Conservation (phyloP, 1,140 invertebrate species). For the Cherax quadricarinatus region DNA sequence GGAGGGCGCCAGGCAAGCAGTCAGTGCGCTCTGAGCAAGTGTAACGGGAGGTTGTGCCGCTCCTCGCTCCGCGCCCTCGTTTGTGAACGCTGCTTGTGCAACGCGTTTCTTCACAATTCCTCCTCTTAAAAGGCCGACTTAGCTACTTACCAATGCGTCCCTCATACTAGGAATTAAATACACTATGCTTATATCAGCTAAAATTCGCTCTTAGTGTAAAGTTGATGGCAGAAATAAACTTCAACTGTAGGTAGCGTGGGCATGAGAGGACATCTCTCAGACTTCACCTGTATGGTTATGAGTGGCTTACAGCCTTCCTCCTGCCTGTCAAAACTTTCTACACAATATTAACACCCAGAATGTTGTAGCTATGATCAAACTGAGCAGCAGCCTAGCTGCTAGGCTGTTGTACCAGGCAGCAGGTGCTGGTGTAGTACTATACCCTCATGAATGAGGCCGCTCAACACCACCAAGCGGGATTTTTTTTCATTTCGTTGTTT, state of each 20-base stretch:
- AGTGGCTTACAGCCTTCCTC: neutral
- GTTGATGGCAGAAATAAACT: slow-evolving; percentile 31
- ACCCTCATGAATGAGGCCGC: neutral
- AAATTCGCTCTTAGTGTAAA: neutral
- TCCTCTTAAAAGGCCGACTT: neutral
- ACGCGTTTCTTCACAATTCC: neutral
- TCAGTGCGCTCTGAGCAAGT: slow-evolving; percentile 32
- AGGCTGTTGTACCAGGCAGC: neutral
- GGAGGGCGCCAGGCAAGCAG: neutral
- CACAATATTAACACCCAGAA: neutral
- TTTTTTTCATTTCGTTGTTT: neutral
- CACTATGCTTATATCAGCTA: neutral
- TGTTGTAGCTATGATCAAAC: neutral
- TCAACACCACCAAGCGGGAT: neutral
- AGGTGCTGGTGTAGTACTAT: neutral
- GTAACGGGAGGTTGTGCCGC: neutral
- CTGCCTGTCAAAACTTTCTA: neutral
- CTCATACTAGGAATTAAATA: neutral
- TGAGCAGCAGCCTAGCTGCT: neutral
- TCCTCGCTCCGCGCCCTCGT: neutral
- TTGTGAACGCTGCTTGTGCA: slow-evolving; percentile 16
- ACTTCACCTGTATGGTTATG: neutral
- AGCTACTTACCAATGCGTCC: neutral
- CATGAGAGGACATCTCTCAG: neutral
- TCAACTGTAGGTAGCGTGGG: neutral